Base-by-base conservation (phyloP, 2,888 invertebrate species). In the Adelphocoris suturalis region DNA sequence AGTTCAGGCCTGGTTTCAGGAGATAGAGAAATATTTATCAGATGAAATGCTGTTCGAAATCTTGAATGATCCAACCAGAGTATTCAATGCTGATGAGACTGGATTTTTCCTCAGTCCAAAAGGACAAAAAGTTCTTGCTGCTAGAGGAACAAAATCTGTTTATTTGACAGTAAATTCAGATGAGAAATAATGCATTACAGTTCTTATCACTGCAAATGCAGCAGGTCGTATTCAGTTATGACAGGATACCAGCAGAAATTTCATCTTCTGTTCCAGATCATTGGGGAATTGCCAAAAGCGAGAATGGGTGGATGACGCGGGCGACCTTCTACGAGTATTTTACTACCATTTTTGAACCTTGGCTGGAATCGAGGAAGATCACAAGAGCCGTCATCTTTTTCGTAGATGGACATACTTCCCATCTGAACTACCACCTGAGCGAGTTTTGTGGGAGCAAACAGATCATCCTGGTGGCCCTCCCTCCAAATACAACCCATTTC, bases 361-460 rank as follows among this genome's bases (percentile, higher is more conserved):
- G 93, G 93, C 90, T 93, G 48, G 68, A 91, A 81, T 91, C 91
- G 90, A 92, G 93, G 84, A 90, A 90, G 16, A 91, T 92, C 27
- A 92, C 92, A 90, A 92, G 92, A 12, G 3, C 37, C 7, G 37
- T 37, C 37, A 91, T 92, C 80, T 89, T 92, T 52, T 91, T 91
- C 81, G 89, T 91, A 68, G 92, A 92, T 91, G 91, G 92, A 2
- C 92, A 92, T 76, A 90, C 91, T 87, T 91, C 91, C 9, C 92
- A 92, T 55, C 87, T 93, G 86, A 93, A 92, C 12, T 90, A 93
- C 90, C 92, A 93, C 81, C 90, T 93, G 14, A 93, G 93, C 88
- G 91, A 93, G 52, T 93, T 93, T 92, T 93, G 93, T 90, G 91
- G 91, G 89, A 91, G 92, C 68, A 93, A 93, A 88, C 90, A 92